phyloP scores from a whole-genome alignment of 2,113 vertebrate genomes.

The Ahaetulla prasina region DNA sequence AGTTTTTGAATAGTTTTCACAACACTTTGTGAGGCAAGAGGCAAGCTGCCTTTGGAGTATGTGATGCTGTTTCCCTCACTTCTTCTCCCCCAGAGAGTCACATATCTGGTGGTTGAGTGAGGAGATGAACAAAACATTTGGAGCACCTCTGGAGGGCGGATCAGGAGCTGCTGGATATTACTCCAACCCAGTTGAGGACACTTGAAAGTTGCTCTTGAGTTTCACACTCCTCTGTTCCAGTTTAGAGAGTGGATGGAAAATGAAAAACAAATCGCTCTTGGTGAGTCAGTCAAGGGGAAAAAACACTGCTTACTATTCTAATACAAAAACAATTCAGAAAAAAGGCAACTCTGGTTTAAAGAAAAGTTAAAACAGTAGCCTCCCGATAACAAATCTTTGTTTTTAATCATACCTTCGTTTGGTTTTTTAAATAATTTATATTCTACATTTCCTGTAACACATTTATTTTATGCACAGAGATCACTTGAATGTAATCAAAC shows the following conservation, averaged over 20 bases:
- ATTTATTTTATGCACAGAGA: slow-evolving; percentile 19
- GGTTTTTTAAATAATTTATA: slow-evolving; percentile 35
- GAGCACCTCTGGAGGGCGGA: neutral
- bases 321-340: neutral
- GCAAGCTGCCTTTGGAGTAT: neutral
- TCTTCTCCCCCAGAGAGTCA: neutral
- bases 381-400: slow-evolving; percentile 8
- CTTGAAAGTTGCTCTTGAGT: neutral
- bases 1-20: neutral
- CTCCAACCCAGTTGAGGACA: too few species aligned
- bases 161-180: neutral
- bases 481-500: slow-evolving; percentile 44
- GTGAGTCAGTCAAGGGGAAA: neutral
- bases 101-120: neutral
- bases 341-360: slow-evolving; percentile 22
- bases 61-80: neutral
- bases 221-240: neutral
- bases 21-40: neutral
- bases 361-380: slow-evolving; percentile 26
- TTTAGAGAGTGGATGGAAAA: neutral
- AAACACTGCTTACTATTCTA: slow-evolving; percentile 10
- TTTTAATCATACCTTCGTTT: slow-evolving; percentile 52
- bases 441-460: slow-evolving; percentile 33
- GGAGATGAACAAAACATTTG: neutral
- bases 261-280: neutral